Evolutionary conservation across 1,140 invertebrate species (phyloP), one percentile per base, ranked within the genome.

Genomic region (Drosophila elegans): DNA sequence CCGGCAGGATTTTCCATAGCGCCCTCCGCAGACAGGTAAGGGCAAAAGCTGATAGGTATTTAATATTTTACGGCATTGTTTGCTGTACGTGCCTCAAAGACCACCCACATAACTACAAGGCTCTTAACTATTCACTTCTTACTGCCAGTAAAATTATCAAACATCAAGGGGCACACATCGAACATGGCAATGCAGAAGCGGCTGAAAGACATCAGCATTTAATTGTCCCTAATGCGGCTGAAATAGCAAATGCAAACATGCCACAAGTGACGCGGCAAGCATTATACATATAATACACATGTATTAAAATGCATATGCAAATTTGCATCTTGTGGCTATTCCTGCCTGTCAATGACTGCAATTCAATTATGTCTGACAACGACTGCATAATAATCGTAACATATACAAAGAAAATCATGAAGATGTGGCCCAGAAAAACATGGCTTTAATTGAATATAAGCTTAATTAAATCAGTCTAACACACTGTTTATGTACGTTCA

Each of bases 41-140:
- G 32, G 48, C 41, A 69, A 45, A 57, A 71, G 52, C 66, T 67
- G 52, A 71, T 49, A 71, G 41, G 68, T 71, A 71, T 72, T 57
- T 69, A 57, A 83, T 82, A 68, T 89, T 79, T 86, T 64, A 83
- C 82, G 72, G 69, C 69, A 51, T 51, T 72, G 72, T 72, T 80
- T 62, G 61, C 44, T 49, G 71, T 61, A 82, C 80, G 80, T 82
- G 79, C 62, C 72, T 42, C 66, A 82, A 75, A 72, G 76, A 61
- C 74, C 64, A 27, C 71, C 83, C 71, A 79, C 79, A 83, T 73
- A 76, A 86, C 83, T 83, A 45, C 61, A 45, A 25, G 34, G 16
- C 46, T 36, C 10, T 25, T 45, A 57, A 66, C 59, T 67, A 41
- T 64, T 63, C 59, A 41, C 57, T 53, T 34, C 59, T 13, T 36